Conservation (phyloP, 2,113 vertebrate species). For the Gnathonemus longibarbis region DNA sequence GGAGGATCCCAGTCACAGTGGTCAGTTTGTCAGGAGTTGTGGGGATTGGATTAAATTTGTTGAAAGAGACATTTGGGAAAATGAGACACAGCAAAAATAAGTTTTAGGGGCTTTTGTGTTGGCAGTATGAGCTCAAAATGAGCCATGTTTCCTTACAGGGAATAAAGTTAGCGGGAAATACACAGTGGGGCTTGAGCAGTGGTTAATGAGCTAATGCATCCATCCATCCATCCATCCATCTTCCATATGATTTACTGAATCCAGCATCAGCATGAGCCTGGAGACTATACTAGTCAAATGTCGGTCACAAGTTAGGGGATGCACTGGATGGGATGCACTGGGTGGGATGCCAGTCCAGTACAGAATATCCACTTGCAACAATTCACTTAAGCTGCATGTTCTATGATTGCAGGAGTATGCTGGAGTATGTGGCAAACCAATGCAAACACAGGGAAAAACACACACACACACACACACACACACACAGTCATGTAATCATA, state of each 20-base stretch:
- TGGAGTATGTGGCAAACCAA: not conserved
- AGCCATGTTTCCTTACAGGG: not conserved
- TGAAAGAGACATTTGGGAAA: not conserved
- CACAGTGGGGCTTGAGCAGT: not conserved
- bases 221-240: not conserved
- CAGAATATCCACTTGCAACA: not conserved
- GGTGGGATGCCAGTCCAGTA: not conserved
- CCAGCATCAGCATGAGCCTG: not conserved
- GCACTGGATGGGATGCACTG: not conserved
- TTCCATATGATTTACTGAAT: not conserved
- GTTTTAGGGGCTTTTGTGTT: not conserved
- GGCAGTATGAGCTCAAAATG: not conserved
- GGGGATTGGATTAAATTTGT: not conserved
- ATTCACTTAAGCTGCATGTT: not conserved
- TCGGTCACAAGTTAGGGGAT: not conserved
- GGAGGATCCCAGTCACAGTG: not conserved
- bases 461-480: too few relatives aligned
- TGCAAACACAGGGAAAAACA: not conserved
- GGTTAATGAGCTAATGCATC: not conserved
- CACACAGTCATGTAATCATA: too few relatives aligned
- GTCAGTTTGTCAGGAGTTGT: not conserved
- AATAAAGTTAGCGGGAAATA: not conserved
- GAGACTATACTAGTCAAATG: not conserved
- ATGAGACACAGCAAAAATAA: not conserved
- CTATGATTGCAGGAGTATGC: not conserved